These are phyloP conservation scores for Trinectes maculatus DNA, from an alignment of 2,113 vertebrate genomes.

Conservation along the genomic window DNA sequence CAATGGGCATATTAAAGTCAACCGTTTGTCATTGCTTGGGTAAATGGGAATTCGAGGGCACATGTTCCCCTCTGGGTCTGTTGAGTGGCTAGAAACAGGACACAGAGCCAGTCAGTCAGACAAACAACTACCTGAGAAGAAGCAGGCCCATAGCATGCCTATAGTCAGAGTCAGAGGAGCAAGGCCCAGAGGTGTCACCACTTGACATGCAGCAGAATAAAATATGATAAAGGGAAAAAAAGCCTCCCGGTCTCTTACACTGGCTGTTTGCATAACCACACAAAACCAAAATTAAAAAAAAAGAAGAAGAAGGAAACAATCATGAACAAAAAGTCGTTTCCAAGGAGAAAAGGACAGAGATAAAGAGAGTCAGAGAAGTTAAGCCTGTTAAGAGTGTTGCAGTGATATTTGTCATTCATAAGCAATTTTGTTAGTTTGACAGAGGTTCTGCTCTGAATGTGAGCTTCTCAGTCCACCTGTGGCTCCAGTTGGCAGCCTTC, in stretches of 20 bases:
- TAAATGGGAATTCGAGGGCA: conserved; percentile 8
- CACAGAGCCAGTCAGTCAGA: conserved; percentile 66
- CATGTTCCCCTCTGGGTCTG: conserved; percentile 37
- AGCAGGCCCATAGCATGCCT: conserved; percentile 81
- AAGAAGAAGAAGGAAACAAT: conserved; percentile 6
- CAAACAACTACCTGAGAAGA: conserved; percentile 64
- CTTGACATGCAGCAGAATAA: conserved; percentile 81
- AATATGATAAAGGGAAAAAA: conserved; percentile 66
- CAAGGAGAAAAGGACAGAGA: conserved; percentile 68
- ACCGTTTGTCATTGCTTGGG: conserved; percentile 15
- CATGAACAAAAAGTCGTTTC: conserved; percentile 47
- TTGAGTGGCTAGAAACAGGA: conserved; percentile 66
- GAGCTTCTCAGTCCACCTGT: conserved; percentile 80
- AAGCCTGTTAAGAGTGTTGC: conserved; percentile 77
- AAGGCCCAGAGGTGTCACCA: conserved; percentile 73
- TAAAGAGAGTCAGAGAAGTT: conserved; percentile 64
- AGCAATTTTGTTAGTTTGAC: conserved; percentile 76
- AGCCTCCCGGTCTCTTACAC: conserved; percentile 60
- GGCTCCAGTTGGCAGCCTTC: conserved; percentile 83
- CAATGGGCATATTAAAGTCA: conserved; percentile 1
- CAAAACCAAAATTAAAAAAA: conserved; percentile 27
- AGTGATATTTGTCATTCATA: conserved; percentile 79
- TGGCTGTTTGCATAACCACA: conserved; percentile 69
- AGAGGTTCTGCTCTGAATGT: conserved; percentile 65
- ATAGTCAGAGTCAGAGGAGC: conserved; percentile 70